A percentile compares a stretch with the other conserved stretches of the same genome.
Conservation (phyloP, 1,140 invertebrate genomes). For the Brachionus rubens region DNA sequence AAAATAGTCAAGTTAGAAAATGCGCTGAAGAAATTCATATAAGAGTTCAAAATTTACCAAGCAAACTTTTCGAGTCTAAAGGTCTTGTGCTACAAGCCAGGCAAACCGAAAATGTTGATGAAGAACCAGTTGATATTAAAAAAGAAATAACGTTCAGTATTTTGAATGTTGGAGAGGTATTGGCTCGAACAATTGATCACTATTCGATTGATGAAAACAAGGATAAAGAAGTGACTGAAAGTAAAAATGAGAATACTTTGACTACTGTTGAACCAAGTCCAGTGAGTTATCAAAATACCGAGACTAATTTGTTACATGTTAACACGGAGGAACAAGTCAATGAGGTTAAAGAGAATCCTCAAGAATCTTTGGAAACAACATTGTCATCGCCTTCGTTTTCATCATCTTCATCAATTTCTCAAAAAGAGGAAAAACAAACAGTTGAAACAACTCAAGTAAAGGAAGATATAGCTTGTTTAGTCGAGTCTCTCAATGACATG, state of each 20-base stretch:
- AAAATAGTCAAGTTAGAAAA: background rate
- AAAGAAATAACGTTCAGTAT: background rate
- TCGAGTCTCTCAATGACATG: background rate
- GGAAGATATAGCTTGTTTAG: no score
- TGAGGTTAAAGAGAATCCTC: background rate
- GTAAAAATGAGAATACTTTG: no score
- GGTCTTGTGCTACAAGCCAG: background rate
- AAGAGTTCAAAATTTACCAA: no score
- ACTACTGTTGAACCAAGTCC: background rate
- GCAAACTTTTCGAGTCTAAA: background rate
- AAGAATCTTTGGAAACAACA: background rate
- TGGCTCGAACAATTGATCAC: background rate
- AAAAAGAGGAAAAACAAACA: no score
- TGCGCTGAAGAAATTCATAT: no score
- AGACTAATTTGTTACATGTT: background rate
- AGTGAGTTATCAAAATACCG: background rate
- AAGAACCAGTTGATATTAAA: constrained; percentile 9
- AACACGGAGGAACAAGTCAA: background rate
- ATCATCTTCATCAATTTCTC: background rate
- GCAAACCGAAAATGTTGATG: background rate
- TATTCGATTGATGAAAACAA: background rate
- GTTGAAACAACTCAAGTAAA: no score
- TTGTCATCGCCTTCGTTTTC: background rate
- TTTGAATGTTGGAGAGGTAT: background rate
- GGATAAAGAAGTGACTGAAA: background rate